Evolutionary conservation across 1,140 invertebrate genomes (phyloP), one percentile per base, ranked within the genome.

Genomic region (Aethina tumida): DNA sequence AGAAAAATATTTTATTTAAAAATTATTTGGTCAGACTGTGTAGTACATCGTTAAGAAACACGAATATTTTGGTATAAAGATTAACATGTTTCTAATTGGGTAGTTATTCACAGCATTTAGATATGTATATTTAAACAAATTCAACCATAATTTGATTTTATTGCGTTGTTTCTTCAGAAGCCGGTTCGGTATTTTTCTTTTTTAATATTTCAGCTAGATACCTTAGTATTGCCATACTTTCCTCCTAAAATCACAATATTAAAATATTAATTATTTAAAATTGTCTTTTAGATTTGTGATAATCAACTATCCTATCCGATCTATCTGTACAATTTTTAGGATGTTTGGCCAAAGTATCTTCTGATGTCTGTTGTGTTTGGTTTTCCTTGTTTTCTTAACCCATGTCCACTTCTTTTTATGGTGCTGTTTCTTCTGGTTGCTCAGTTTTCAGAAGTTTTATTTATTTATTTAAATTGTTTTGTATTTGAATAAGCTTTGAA

Each of bases 291-390:
- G 81, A 80, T 71, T 96, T 95, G 9, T 79, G 82, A 56, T 76
- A 75, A 48, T 77, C 75, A 0, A 93, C 75, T 45, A 97, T 92
- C 67, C 84, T 87, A 37, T 92, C 87, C 94, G 93, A 97, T 41
- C 92, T 71, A 65, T 94, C 87, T 4, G 70, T 68, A 10, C 74
- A 66, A 3, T 84, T 81, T 67, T 96, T 96, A 0, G 90, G 86
- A 66, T 81, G 83, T 51, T 85, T 82, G 16, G 76, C 73, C 4
- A 97, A 68, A 2, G 91, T 90, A 41, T 71, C 67, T 66, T 97
- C 94, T 14, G 97, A 66, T 5, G 86, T 83, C 64, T 98, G 94
- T 59, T 97, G 87, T 16, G 73, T 70, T 60, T 93, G 86, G 36
- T 73, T 81, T 29, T 68, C 71, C 8, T 54, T 58, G 2, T 57